phyloP scores from a whole-genome alignment of 2,113 vertebrate genomes.

The Toxotes chatareus region DNA sequence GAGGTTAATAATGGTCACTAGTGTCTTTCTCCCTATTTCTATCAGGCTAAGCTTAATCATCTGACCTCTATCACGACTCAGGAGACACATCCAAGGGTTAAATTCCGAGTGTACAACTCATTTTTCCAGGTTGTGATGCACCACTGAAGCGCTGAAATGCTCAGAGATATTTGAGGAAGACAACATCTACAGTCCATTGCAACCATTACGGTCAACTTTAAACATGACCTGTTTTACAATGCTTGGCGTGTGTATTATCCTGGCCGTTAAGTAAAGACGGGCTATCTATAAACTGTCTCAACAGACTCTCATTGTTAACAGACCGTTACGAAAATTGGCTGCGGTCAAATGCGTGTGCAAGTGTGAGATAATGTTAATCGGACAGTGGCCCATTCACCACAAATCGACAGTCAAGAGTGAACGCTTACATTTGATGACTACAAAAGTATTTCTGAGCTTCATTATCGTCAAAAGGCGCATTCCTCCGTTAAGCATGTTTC shows the following conservation, averaged over 20 bases:
- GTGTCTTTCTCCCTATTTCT: background rate
- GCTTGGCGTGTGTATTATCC: no score
- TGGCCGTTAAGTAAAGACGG: background rate
- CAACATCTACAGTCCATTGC: background rate
- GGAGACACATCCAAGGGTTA: constrained; percentile 33
- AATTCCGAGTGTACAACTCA: constrained; percentile 27
- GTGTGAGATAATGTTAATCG: constrained; percentile 30
- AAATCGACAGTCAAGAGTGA: constrained; percentile 30
- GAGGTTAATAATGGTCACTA: background rate
- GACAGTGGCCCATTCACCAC: constrained; percentile 38
- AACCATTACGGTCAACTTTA: background rate
- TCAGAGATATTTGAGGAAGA: constrained; percentile 12
- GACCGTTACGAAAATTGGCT: constrained; percentile 33
- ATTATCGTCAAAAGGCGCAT: background rate
- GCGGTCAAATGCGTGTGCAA: constrained; percentile 62
- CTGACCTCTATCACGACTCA: constrained; percentile 50
- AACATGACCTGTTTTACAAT: background rate
- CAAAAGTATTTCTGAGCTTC: constrained; percentile 16
- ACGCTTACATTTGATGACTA: background rate
- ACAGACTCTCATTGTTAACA: constrained; percentile 19
- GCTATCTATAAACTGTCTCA: background rate
- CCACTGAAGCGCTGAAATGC: constrained; percentile 30
- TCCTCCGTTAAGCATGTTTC: background rate
- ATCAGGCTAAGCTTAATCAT: constrained; percentile 19
- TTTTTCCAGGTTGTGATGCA: constrained; percentile 45